phyloP scores from a whole-genome alignment of 2,797 vertebrate genomes.

The Hephaestus fuliginosus region DNA sequence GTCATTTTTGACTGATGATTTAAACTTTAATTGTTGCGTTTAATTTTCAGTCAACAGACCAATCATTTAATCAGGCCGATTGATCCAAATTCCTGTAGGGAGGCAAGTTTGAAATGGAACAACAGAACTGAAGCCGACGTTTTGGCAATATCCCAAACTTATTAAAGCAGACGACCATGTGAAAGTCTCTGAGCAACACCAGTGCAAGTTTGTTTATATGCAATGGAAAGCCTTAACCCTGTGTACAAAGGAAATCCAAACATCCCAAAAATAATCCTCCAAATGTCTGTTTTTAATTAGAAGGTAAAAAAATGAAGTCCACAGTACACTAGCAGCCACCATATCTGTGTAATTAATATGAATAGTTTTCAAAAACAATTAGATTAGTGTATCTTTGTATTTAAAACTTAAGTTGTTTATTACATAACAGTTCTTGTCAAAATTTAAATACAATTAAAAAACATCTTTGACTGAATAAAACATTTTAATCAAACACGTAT shows the following conservation, averaged over 20 bases:
- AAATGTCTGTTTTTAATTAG: neutral
- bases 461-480: neutral
- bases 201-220: neutral
- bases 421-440: neutral
- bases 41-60: neutral
- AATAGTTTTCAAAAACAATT: neutral
- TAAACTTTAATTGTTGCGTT: neutral
- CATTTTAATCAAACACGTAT: neutral
- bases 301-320: neutral
- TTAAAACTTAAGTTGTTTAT: constrained; percentile 7
- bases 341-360: neutral
- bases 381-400: neutral
- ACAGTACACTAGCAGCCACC: neutral
- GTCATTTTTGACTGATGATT: neutral
- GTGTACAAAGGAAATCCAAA: neutral
- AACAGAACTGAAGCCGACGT: neutral
- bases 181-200: neutral
- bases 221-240: neutral
- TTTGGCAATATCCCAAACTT: neutral
- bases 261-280: neutral
- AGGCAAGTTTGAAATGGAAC: neutral
- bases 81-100: neutral
- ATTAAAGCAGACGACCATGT: neutral
- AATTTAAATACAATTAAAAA: neutral
- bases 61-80: neutral